Evolutionary conservation across 2,888 invertebrate genomes (phyloP).

Genomic region (Saturnia japonica): DNA sequence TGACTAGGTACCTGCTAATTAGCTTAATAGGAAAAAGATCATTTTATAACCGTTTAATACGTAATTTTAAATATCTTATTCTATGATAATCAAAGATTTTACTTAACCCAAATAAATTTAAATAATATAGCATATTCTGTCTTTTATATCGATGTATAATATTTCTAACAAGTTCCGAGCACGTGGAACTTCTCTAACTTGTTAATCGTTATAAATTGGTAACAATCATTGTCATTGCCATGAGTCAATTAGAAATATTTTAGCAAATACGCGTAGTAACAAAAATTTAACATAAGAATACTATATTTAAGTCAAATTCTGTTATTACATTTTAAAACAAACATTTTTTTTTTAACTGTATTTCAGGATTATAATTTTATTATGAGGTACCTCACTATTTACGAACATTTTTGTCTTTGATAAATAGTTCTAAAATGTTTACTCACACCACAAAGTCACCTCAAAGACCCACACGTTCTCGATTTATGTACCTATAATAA

Average conservation of each 20-base stretch:
- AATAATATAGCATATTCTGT: neutral
- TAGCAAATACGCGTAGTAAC: too few relatives aligned
- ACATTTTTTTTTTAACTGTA: neutral
- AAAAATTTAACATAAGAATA: neutral
- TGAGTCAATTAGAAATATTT: neutral
- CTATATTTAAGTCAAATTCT: too few relatives aligned
- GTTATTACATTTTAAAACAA: neutral
- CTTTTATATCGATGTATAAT: neutral
- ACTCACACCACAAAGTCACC: neutral
- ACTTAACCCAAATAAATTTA: neutral
- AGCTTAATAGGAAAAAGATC: neutral
- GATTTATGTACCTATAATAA: too few relatives aligned
- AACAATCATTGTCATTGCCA: neutral
- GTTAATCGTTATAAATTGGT: neutral
- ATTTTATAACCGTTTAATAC: neutral
- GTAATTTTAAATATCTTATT: neutral
- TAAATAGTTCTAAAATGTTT: neutral
- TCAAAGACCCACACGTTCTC: neutral
- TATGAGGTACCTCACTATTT: neutral
- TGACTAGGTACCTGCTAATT: neutral
- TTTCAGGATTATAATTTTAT: neutral
- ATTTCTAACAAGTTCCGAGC: neutral
- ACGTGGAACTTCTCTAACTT: constrained; percentile 10
- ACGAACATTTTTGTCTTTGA: too few relatives aligned
- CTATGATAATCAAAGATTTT: too few relatives aligned